phyloP scores from a whole-genome alignment of 2,113 vertebrate genomes.

The Tragelaphus buxtoni region DNA sequence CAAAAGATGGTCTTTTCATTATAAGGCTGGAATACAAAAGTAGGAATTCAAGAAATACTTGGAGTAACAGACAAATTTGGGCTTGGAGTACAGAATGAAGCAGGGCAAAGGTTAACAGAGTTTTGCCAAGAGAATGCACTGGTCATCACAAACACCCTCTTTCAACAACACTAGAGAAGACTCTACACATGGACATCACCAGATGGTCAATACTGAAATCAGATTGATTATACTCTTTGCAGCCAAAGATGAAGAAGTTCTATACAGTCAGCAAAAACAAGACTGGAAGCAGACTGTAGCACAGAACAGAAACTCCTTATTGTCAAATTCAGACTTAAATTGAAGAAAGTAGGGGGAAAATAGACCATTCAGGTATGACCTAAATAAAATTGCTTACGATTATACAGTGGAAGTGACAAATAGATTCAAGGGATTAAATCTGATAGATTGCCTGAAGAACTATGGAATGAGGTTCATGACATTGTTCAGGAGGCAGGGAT shows the following conservation, averaged over 20 bases:
- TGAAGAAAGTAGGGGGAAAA: background rate
- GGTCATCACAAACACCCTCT: background rate
- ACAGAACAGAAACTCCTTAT: background rate
- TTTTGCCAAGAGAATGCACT: background rate
- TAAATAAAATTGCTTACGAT: background rate
- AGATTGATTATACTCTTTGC: background rate
- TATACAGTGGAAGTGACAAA: background rate
- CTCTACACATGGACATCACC: background rate
- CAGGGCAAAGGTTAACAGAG: background rate
- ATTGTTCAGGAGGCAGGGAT: background rate
- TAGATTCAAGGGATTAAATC: background rate
- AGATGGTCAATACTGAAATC: background rate
- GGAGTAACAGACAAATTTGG: background rate
- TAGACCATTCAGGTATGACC: background rate
- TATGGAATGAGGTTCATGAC: background rate
- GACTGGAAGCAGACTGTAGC: background rate
- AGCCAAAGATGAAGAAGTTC: background rate
- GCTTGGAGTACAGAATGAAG: background rate
- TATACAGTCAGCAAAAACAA: background rate
- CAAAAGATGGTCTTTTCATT: background rate
- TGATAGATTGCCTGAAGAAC: background rate
- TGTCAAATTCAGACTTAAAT: background rate
- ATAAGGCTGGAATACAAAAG: background rate
- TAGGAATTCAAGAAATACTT: background rate
- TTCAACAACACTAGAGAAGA: background rate